A percentile compares a stretch with the other conserved stretches of the same genome.
Conservation (phyloP, 2,113 vertebrate species). For the Carassius auratus region DNA sequence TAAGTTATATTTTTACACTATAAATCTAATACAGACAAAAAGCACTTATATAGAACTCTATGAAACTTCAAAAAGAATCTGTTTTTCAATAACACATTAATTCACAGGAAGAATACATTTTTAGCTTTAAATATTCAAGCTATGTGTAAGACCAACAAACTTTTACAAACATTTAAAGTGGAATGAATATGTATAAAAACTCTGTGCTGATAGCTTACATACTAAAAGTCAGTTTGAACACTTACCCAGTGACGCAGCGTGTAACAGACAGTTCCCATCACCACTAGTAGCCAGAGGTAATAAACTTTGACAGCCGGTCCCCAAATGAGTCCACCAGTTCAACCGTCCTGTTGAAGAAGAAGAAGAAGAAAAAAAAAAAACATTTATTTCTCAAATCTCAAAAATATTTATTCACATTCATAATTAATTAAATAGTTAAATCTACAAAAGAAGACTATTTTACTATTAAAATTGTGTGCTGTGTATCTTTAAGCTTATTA, state of each 20-base stretch:
- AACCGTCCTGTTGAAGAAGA: constrained; percentile 80
- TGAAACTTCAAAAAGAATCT: not conserved
- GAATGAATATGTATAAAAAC: not conserved
- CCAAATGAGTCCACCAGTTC: constrained; percentile 95
- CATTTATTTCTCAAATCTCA: not conserved
- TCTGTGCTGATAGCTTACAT: not conserved
- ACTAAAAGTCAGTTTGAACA: constrained; percentile 16
- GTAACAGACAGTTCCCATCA: constrained; percentile 94
- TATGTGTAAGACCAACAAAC: not conserved
- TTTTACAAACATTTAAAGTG: not conserved
- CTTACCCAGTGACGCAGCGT: constrained; percentile 93
- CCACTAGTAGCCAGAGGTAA: constrained; percentile 94
- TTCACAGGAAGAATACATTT: not conserved
- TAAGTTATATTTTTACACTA: not conserved
- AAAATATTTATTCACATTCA: not conserved
- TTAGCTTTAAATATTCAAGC: not conserved
- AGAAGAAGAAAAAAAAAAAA: not conserved
- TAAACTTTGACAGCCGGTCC: constrained; percentile 88
- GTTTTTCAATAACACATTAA: not conserved
- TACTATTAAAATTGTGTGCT: not conserved
- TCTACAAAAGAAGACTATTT: not conserved
- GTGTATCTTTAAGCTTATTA: not conserved
- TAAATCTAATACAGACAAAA: not conserved
- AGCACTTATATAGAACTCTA: not conserved
- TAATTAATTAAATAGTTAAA: not conserved